Percentiles rank a stretch among this genome's conserved stretches.
phyloP scores from a whole-genome alignment of 2,113 vertebrate species.

The Ursus arctos region DNA sequence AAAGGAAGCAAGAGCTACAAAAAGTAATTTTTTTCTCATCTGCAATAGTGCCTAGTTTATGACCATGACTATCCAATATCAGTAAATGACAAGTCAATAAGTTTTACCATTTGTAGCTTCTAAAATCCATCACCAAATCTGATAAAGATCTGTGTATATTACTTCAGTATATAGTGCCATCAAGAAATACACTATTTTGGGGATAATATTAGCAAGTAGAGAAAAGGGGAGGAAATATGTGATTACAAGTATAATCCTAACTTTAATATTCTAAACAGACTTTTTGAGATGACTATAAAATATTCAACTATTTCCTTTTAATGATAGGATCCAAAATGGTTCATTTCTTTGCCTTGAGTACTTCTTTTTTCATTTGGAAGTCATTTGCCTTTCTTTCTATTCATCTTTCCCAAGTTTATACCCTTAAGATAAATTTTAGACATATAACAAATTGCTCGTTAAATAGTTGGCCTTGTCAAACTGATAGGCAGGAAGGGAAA shows the following conservation, averaged over 20 bases:
- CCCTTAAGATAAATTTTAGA: constrained; percentile 76
- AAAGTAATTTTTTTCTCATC: constrained; percentile 62
- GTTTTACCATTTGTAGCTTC: constrained; percentile 45
- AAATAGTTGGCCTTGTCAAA: constrained; percentile 72
- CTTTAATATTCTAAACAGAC: constrained; percentile 43
- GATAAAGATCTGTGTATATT: constrained; percentile 31
- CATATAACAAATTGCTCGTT: constrained; percentile 60
- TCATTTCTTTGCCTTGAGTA: constrained; percentile 48
- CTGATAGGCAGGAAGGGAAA: constrained; percentile 53
- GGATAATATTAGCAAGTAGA: not conserved
- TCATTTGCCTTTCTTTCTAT: constrained; percentile 51
- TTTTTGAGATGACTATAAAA: constrained; percentile 36
- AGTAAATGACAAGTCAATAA: constrained; percentile 67
- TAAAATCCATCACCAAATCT: constrained; percentile 72
- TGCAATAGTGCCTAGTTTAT: constrained; percentile 69
- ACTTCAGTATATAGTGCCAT: not conserved
- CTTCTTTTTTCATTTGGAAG: constrained; percentile 53
- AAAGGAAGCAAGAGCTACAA: constrained; percentile 43
- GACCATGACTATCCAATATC: constrained; percentile 64
- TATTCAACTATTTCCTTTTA: constrained; percentile 54
- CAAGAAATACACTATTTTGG: constrained; percentile 47
- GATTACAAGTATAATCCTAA: not conserved
- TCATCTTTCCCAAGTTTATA: constrained; percentile 66
- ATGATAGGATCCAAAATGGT: not conserved
- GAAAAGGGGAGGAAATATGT: not conserved